Percentiles rank a stretch among this genome's conserved stretches.
Evolutionary conservation across 2,113 vertebrate genomes (phyloP).

Genomic region (Diadophis punctatus): DNA sequence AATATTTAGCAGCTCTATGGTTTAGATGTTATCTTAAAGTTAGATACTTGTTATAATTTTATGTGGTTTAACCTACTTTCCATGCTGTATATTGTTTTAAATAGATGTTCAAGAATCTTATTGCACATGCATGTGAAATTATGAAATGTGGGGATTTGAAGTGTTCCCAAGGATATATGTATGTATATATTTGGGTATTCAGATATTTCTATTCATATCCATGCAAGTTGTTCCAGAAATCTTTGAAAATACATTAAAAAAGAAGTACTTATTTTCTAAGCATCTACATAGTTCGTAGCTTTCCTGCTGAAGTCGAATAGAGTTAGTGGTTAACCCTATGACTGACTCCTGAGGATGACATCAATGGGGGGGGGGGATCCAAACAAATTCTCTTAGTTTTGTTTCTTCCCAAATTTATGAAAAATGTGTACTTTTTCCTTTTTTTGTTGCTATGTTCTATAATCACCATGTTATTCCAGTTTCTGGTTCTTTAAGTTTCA

Average conservation of each 20-base stretch:
- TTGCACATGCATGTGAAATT: background rate
- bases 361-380: conserved; percentile 27
- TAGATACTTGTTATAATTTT: background rate
- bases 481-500: conserved; percentile 71
- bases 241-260: background rate
- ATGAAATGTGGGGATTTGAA: background rate
- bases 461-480: conserved; percentile 66
- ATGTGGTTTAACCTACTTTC: background rate
- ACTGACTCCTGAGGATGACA: conserved; percentile 11
- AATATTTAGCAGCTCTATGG: background rate
- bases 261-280: background rate
- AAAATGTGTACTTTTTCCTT: conserved; percentile 37
- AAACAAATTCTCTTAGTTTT: conserved; percentile 39
- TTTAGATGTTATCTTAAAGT: background rate
- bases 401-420: conserved; percentile 41
- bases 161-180: background rate
- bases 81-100: background rate
- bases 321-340: background rate
- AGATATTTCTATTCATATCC: background rate
- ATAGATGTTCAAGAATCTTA: background rate
- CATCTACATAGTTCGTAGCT: background rate
- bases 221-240: background rate
- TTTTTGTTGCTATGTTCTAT: conserved; percentile 56
- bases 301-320: background rate
- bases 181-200: background rate